Base-by-base conservation (phyloP, 1,140 invertebrate genomes). In the Drosophila parvula region DNA sequence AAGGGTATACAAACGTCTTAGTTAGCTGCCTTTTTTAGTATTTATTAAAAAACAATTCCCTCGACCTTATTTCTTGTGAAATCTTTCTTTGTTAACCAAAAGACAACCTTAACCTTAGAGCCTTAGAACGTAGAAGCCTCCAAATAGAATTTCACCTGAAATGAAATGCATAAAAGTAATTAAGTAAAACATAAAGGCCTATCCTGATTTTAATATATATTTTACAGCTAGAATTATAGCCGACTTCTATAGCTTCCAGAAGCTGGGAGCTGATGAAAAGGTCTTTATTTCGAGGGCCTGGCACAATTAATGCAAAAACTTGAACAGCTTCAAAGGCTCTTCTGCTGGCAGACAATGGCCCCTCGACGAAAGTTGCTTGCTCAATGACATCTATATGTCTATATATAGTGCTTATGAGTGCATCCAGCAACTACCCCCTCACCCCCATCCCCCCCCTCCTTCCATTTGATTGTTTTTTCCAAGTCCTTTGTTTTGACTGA, bases 401-500 rank as follows among this genome's bases (percentile, higher is more conserved):
- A n/a, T 65, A n/a, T 65, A 53, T 53, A 60, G 55, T 44, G 38
- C 50, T 41, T 50, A 43, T 41, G 4, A 47, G 34, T 68, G 48
- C 62, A 67, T 3, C 22, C 1, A 12, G 8, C 5, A 36, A 53
- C 34, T 5, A 9, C 22, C 58, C 32, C 4, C 5, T 5, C 0
- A 1, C 28, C 14, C 5, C 5, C 11, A 3, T 0, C 1, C 22
- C 11, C 16, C 5, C 41, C 8, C 4, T 4, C 2, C n/a, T 16
- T 11, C 12, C 1, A 41, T 38, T 5, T 18, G 47, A 69, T 44
- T 70, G 48, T 44, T 65, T 69, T 68, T 57, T 57, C 4, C 48
- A 34, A 30, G 28, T 55, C 43, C 43, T 59, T 71, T 71, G 69
- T 71, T 71, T 71, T 71, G 69, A 71, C 69, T 40, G 65, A 71